Base-by-base conservation (phyloP, 92 coral and sea anemone species). In the Epizoanthus illoricatus region DNA sequence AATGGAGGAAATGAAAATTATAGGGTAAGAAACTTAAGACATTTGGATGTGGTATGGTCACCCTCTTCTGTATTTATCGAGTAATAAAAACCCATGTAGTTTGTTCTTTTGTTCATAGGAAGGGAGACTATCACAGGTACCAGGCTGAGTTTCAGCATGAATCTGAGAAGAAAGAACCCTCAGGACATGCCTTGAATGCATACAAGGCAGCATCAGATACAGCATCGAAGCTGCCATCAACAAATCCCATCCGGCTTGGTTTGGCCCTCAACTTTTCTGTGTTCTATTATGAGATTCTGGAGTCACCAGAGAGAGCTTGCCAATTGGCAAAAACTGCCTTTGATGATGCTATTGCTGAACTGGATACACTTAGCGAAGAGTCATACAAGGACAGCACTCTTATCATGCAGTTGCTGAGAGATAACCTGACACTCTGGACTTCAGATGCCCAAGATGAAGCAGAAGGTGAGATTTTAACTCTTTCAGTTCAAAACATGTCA, bases 361-460 rank as follows among this genome's bases (percentile, higher is more conserved):
- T 92, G 79, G 96, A 90, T 16, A 68, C 69, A 10, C 84, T 89
- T 10, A 73, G 82, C 6, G 93, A 89, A 17, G 93, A 87, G 16
- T 80, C 81, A 0, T 89, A 87, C 85, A 92, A 92, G 68, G 96
- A 92, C 72, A 92, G 96, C 84, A 92, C 96, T 18, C 88, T 92
- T 56, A 92, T 92, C 75, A 89, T 92, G 96, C 96, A 92, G 84
- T 87, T 92, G 18, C 83, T 92, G 40, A 92, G 93, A 68, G 96
- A 92, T 61, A 92, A 92, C 80, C 88, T 92, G 76, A 92, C 96
- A 19, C 80, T 92, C 16, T 92, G 96, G 96, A 92, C 96, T 15
- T 85, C 91, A 28, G 96, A 92, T 75, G 70, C 79, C 63, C 87
- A 87, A 21, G 80, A 71, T 24, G 91, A 86, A 19, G 15, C 23